Percentiles rank a stretch among this genome's conserved stretches.
phyloP scores from a whole-genome alignment of 2,113 vertebrate species.

The Cichladusa arquata region DNA sequence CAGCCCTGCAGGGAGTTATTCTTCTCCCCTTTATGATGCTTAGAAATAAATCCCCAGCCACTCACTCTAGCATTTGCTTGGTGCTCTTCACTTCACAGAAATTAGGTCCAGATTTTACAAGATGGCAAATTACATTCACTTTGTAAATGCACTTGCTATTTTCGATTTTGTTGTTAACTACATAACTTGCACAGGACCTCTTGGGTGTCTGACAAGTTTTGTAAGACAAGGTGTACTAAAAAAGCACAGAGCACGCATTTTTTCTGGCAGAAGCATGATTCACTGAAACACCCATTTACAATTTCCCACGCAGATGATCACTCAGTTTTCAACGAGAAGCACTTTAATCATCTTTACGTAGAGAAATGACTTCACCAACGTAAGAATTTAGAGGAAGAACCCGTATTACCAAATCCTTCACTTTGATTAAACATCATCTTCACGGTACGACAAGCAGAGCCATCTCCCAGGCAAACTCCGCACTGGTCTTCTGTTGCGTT shows the following conservation, averaged over 20 bases:
- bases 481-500: constrained; percentile 92
- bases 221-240: neutral
- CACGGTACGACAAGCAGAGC: constrained; percentile 87
- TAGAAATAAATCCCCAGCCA: neutral
- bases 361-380: neutral
- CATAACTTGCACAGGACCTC: rapidly evolving
- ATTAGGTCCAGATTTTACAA: neutral
- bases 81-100: neutral
- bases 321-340: neutral
- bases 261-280: neutral
- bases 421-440: constrained; percentile 84
- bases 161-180: neutral
- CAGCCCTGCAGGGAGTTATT: neutral
- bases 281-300: neutral
- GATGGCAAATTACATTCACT: neutral
- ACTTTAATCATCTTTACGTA: neutral
- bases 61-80: neutral
- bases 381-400: neutral
- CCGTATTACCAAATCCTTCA: constrained; percentile 86
- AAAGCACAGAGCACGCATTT: neutral
- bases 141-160: neutral
- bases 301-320: neutral
- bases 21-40: neutral
- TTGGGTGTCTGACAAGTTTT: neutral
- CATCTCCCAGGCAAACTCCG: constrained; percentile 91